These are phyloP conservation scores for Chauna torquata DNA, from an alignment of 2,113 vertebrate species.

Conservation along the genomic window DNA sequence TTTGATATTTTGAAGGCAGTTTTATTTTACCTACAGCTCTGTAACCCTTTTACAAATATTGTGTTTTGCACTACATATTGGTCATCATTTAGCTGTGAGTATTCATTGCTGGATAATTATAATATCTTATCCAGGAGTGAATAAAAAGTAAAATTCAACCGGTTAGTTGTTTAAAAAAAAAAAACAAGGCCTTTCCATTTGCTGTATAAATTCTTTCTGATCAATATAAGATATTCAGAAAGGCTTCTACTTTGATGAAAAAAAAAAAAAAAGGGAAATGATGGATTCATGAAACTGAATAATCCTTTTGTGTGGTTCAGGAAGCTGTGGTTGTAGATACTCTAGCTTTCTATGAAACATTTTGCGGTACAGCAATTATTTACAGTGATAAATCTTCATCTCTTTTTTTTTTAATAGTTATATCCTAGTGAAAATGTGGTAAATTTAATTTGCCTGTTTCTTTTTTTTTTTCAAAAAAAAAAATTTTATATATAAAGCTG, in stretches of 20 bases:
- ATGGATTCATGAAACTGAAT: neutral
- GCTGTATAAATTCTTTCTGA: neutral
- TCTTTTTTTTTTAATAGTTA: neutral
- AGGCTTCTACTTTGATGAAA: neutral
- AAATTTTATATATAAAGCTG: neutral
- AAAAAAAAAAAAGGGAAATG: neutral
- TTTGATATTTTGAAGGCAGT: neutral
- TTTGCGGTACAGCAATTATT: neutral
- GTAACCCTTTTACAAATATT: neutral
- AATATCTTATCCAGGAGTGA: neutral
- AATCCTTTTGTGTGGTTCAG: neutral
- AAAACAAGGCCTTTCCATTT: neutral
- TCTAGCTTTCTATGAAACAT: neutral
- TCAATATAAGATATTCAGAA: neutral
- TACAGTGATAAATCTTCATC: neutral
- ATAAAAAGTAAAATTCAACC: neutral
- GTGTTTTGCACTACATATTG: slow-evolving; percentile 8
- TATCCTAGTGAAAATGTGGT: neutral
- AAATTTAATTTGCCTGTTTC: neutral
- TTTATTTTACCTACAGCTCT: slow-evolving; percentile 22
- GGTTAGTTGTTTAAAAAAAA: neutral
- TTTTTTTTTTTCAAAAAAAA: neutral
- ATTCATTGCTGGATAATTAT: neutral
- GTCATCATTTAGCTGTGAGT: slow-evolving; percentile 24
- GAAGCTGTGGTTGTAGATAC: neutral